phyloP scores from a whole-genome alignment of 2,113 vertebrate species.

The Heliornis fulica region DNA sequence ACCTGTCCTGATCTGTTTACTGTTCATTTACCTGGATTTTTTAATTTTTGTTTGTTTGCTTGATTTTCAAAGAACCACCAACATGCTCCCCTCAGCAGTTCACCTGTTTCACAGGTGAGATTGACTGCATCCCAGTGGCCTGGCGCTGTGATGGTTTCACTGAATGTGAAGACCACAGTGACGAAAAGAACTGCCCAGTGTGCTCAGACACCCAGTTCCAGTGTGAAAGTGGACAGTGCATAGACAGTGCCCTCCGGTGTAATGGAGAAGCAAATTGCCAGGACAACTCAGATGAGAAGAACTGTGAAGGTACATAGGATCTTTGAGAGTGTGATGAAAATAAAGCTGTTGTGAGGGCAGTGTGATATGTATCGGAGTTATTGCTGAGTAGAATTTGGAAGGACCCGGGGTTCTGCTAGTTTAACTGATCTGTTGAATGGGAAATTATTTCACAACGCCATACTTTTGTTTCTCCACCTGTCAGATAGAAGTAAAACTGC shows the following conservation, averaged over 20 bases:
- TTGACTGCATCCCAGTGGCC: conserved; percentile 94
- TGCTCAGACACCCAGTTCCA: conserved; percentile 92
- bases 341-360: neutral
- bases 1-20: neutral
- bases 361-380: neutral
- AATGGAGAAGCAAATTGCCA: conserved; percentile 93
- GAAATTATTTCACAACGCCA: neutral
- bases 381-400: neutral
- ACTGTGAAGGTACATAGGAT: conserved; percentile 82
- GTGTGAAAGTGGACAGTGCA: conserved; percentile 93
- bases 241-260: conserved; percentile 84
- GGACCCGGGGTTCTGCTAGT: neutral
- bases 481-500: neutral
- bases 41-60: conserved; percentile 52
- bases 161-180: conserved; percentile 93
- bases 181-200: conserved; percentile 91
- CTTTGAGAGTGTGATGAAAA: neutral
- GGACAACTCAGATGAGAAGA: conserved; percentile 93
- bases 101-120: conserved; percentile 92
- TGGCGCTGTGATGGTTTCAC: conserved; percentile 94
- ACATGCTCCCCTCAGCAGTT: conserved; percentile 97
- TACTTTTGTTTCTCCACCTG: neutral
- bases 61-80: conserved; percentile 86
- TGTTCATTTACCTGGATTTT: conserved; percentile 10
- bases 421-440: neutral